A percentile compares a stretch with the other conserved stretches of the same genome.
Conservation (phyloP, 2,797 vertebrate genomes). For the Protonibea diacanthus region DNA sequence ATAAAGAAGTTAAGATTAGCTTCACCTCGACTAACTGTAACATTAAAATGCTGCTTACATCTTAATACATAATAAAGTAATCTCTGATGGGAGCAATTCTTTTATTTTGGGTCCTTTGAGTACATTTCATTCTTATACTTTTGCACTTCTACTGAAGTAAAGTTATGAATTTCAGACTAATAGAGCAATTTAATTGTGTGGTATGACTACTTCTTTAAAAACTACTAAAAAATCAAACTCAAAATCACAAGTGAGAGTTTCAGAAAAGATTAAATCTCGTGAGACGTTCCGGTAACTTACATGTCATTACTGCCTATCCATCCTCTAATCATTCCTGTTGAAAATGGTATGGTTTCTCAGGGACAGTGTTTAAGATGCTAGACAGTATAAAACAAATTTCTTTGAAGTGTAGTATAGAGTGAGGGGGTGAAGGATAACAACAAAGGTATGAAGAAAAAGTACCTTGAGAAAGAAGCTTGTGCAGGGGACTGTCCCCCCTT, state of each 20-base stretch:
- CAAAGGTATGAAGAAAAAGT: constrained; percentile 78
- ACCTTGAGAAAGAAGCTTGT: constrained; percentile 63
- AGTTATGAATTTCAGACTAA: neutral
- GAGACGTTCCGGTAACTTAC: constrained; percentile 1
- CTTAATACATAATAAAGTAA: constrained; percentile 7
- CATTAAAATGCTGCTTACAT: neutral
- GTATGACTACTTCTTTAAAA: neutral
- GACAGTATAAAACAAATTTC: constrained; percentile 32
- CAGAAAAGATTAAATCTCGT: neutral
- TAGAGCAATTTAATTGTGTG: neutral
- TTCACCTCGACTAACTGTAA: neutral
- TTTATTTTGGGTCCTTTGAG: no score
- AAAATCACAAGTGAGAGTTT: neutral
- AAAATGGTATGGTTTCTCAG: constrained; percentile 34
- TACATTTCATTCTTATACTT: no score
- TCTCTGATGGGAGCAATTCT: neutral
- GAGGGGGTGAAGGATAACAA: constrained; percentile 75
- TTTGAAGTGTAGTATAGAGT: constrained; percentile 43
- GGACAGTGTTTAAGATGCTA: constrained; percentile 30
- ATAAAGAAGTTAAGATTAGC: neutral
- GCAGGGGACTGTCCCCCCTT: constrained; percentile 73
- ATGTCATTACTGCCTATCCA: constrained; percentile 13
- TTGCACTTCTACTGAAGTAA: no score
- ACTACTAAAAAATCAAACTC: neutral
- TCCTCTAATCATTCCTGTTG: constrained; percentile 8